phyloP scores from a whole-genome alignment of 2,888 invertebrate genomes.

The Pseudococcus viburni region DNA sequence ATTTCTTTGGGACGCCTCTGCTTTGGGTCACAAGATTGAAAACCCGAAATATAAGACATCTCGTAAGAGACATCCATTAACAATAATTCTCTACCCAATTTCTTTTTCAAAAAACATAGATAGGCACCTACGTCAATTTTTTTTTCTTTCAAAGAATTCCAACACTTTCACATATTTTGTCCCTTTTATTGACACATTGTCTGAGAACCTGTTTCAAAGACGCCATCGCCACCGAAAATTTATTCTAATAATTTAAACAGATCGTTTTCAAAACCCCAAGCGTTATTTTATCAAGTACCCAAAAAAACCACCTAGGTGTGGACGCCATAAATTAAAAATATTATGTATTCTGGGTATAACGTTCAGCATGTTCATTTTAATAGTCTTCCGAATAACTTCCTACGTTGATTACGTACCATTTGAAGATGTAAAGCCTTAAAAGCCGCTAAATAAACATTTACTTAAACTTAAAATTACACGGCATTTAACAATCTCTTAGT shows the following conservation, averaged over 20 bases:
- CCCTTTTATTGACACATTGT: too few relatives aligned
- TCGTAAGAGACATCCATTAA: too few relatives aligned
- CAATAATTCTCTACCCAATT: too few relatives aligned
- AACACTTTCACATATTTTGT: too few relatives aligned
- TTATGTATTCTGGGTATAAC: neutral
- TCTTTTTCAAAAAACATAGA: too few relatives aligned
- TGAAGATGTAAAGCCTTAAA: constrained; percentile 41
- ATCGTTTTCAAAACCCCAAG: neutral
- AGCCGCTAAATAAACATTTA: constrained; percentile 44
- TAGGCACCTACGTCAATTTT: too few relatives aligned
- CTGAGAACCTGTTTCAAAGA: too few relatives aligned
- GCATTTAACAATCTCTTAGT: constrained; percentile 49
- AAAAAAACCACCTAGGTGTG: neutral
- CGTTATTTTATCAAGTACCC: too few relatives aligned
- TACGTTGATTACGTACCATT: constrained; percentile 28
- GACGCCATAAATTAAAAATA: constrained; percentile 24
- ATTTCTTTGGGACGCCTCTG: too few relatives aligned
- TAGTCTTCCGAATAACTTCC: constrained; percentile 22
- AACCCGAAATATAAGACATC: too few relatives aligned
- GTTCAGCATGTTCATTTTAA: constrained; percentile 8
- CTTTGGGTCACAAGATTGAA: too few relatives aligned
- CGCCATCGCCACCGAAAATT: neutral
- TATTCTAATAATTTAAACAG: neutral
- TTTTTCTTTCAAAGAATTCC: too few relatives aligned
- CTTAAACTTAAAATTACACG: constrained; percentile 49